Evolutionary conservation across 2,888 invertebrate species (phyloP).

Genomic region (Liodrosophila aerea): DNA sequence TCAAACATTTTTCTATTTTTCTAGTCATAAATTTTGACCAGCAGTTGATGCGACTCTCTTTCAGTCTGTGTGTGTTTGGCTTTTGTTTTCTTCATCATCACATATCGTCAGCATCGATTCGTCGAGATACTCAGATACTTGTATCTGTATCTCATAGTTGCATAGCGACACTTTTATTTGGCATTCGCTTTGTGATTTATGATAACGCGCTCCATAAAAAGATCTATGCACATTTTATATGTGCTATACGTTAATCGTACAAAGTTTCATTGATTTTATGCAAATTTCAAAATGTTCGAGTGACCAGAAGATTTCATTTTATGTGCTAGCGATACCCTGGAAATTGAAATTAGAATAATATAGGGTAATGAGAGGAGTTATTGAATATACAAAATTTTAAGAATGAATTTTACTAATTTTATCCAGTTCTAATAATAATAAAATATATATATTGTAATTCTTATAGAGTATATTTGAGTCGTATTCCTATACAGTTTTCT

Average conservation of each 20-base stretch:
- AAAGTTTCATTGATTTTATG: constrained; percentile 67
- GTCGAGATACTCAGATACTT: constrained; percentile 11
- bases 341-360: not conserved
- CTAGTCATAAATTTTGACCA: constrained; percentile 67
- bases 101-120: constrained; percentile 46
- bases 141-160: constrained; percentile 43
- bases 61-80: constrained; percentile 34
- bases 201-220: constrained; percentile 71
- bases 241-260: constrained; percentile 31
- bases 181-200: constrained; percentile 63
- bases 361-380: not conserved
- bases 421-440: too few species aligned
- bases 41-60: constrained; percentile 21
- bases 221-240: constrained; percentile 46
- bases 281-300: constrained; percentile 51
- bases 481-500: too few species aligned
- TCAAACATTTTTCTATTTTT: constrained; percentile 5
- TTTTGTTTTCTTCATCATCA: constrained; percentile 57
- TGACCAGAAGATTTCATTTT: constrained; percentile 29
- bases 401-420: too few species aligned
- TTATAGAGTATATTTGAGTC: too few species aligned
- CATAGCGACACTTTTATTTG: constrained; percentile 72
- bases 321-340: constrained; percentile 22
- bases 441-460: too few species aligned
- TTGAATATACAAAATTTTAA: too few species aligned